Percentiles rank a stretch among this genome's conserved stretches.
phyloP scores from a whole-genome alignment of 2,797 vertebrate species.

The Hippocampus kuda region DNA sequence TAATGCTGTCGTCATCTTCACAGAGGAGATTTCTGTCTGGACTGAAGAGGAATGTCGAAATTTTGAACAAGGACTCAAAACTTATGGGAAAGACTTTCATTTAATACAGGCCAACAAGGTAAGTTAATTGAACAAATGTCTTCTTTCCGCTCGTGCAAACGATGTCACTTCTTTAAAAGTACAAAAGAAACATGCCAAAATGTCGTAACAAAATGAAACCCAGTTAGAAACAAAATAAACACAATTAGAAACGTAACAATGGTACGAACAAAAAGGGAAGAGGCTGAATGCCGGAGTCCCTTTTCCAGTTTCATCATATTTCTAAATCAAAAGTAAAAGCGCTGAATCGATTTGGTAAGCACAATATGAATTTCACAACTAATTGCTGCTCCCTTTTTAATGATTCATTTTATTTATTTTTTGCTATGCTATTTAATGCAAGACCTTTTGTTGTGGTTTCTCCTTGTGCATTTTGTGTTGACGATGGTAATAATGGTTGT shows the following conservation, averaged over 20 bases:
- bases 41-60: slow-evolving; percentile 94
- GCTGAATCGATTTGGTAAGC: not conserved
- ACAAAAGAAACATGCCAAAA: not conserved
- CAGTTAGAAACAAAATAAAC: no score
- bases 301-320: not conserved
- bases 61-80: slow-evolving; percentile 91
- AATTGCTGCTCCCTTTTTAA: not conserved
- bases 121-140: slow-evolving; percentile 15
- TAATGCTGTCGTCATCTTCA: slow-evolving; percentile 2
- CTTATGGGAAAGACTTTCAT: slow-evolving; percentile 93
- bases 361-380: not conserved
- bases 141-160: not conserved
- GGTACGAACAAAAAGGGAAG: not conserved
- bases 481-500: slow-evolving; percentile 58
- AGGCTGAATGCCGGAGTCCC: not conserved
- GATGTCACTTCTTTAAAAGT: not conserved
- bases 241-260: not conserved
- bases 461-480: slow-evolving; percentile 31
- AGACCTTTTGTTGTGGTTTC: slow-evolving; percentile 26
- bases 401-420: not conserved
- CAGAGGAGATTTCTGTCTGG: slow-evolving; percentile 93
- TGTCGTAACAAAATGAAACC: no score
- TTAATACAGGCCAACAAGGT: slow-evolving; percentile 97
- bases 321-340: not conserved
- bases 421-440: not conserved